Conservation (phyloP, 2,888 invertebrate genomes). For the Tolmerus cingulatus region DNA sequence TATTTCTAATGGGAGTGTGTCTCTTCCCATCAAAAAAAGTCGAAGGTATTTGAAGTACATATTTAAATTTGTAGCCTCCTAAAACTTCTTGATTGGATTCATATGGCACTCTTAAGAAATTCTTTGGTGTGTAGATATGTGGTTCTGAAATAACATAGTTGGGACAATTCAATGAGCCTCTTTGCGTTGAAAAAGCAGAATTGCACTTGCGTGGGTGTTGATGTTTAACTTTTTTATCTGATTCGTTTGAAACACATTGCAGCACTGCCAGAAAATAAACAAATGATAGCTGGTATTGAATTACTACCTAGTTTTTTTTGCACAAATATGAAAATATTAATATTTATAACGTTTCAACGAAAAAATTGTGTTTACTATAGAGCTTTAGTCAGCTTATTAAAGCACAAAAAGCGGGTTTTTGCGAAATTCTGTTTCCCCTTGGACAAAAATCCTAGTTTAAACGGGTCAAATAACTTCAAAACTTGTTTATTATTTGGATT, state of each 20-base stretch:
- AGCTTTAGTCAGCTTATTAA: no score
- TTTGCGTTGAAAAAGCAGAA: not conserved
- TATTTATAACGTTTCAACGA: not conserved
- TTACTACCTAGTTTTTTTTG: not conserved
- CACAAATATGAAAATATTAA: not conserved
- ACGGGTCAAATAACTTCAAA: not conserved
- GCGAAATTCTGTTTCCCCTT: not conserved
- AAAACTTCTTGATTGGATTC: not conserved
- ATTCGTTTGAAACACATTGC: not conserved
- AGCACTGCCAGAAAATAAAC: not conserved
- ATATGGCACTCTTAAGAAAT: not conserved
- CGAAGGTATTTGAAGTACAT: conserved; percentile 62
- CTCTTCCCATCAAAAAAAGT: conserved; percentile 67
- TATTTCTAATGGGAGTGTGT: conserved; percentile 75
- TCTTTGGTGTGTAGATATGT: not conserved
- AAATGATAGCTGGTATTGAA: not conserved
- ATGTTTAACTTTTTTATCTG: not conserved
- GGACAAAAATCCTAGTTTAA: not conserved
- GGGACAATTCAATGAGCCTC: not conserved
- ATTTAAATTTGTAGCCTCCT: not conserved
- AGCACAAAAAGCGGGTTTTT: not conserved
- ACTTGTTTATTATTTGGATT: not conserved
- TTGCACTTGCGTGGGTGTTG: not conserved
- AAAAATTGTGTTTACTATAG: not conserved
- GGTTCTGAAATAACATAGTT: not conserved